Evolutionary conservation across 2,888 invertebrate species (phyloP), one percentile per base, ranked within the genome.

Genomic region (Polietes domitor): DNA sequence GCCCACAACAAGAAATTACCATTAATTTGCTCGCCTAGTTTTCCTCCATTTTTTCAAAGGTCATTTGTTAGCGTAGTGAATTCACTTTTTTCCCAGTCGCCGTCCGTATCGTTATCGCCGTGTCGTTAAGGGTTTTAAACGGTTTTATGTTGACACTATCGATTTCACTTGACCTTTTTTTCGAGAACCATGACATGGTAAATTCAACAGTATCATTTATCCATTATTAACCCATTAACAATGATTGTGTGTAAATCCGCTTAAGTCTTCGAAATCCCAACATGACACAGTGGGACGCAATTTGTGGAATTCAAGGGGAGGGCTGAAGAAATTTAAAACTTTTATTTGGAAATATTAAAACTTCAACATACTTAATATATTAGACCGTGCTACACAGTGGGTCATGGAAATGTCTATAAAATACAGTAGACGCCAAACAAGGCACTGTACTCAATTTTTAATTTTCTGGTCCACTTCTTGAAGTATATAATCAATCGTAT

Each of bases 221-320:
- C 41, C 19, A 65, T 65, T 41, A 65, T 65, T 65, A 65, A 65
- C 41, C 65, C 65, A 65, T 65, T 65, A 65, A 37, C 65, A 12
- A 28, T 32, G 32, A 32, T 63, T 63, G 58, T 61, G 19, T 50
- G 37, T 53, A 21, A 53, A 53, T 53, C 53, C 21, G 19, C 21
- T 19, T 53, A 53, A 53, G 53, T 21, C 6, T 53, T 19, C 21
- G 21, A 89, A 0, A 47, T 28, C 3, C 47, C 82, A 85, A 19
- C 85, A 85, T 21, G 53, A 50, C 17, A 50, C 50, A 37, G 5
- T 37, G 19, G 50, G 50, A 7, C 37, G 37, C 37, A 37, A 12
- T n/a, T n/a, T n/a, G n/a, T n/a, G n/a, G n/a, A n/a, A n/a, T n/a
- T 10, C 37, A 37, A 37, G 6, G 9, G 12, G 6, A 37, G 9